phyloP scores from a whole-genome alignment of 2,888 invertebrate genomes.

The Corbicula japonica region DNA sequence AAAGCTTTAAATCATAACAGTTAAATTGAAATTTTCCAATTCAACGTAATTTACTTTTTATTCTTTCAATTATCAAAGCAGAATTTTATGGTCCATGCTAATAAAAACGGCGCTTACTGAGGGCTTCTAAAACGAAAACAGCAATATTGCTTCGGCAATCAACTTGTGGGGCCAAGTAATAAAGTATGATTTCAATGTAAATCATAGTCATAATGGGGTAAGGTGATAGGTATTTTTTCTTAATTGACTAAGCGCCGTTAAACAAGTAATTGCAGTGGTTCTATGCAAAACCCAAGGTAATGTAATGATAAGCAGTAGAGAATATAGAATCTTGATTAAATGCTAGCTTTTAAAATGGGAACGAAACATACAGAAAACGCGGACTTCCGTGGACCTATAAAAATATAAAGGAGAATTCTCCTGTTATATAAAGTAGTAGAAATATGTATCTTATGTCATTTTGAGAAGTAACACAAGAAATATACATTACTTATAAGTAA shows the following conservation, averaged over 20 bases:
- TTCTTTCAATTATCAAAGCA: constrained; percentile 58
- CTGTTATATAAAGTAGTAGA: too few species aligned
- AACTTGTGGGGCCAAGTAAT: constrained; percentile 59
- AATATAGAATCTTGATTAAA: too few species aligned
- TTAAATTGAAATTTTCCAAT: constrained; percentile 41
- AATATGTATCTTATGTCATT: too few species aligned
- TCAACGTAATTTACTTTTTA: constrained; percentile 60
- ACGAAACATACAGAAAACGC: too few species aligned
- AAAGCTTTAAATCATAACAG: constrained; percentile 43
- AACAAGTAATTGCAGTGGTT: constrained; percentile 36
- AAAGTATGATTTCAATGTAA: constrained; percentile 52
- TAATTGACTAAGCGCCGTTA: constrained; percentile 49
- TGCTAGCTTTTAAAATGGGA: too few species aligned
- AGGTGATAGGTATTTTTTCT: constrained; percentile 47
- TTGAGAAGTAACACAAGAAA: too few species aligned
- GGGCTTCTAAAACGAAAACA: constrained; percentile 44
- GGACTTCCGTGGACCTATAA: too few species aligned
- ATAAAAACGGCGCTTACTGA: constrained; percentile 47
- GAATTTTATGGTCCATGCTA: constrained; percentile 41
- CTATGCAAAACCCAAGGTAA: too few species aligned
- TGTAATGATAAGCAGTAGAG: too few species aligned
- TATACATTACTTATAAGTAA: too few species aligned
- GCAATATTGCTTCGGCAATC: constrained; percentile 42
- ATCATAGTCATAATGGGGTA: constrained; percentile 52
- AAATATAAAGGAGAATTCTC: too few species aligned